Base-by-base conservation (phyloP, 1,140 invertebrate genomes). In the Sipha flava region DNA sequence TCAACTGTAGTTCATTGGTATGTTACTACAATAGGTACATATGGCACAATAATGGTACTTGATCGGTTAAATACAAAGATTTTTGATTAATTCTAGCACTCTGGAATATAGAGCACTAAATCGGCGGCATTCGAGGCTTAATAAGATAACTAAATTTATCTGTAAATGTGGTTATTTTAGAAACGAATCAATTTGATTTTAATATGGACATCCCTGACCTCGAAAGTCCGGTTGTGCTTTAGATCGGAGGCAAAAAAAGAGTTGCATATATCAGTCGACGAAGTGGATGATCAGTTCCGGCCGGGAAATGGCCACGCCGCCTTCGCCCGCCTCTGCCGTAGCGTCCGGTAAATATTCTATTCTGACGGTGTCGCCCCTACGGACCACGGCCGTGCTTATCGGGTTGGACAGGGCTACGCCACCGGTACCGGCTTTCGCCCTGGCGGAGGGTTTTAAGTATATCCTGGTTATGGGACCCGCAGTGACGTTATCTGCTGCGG, bases 321-420 rank as follows among this genome's bases (percentile, higher is more conserved):
- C 91, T 14, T 90, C 90, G 2, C 91, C 91, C 12, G 87, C 91
- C 5, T 92, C 87, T n/a, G 91, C 91, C 1, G 90, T 87, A 2
- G 90, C 90, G 80, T 88, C 86, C 2, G 91, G 91, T 81, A 88
- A 87, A 82, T 90, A 90, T 49, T 89, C 84, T 23, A 92, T 87
- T 68, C 88, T 86, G 18, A 85, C 88, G 82, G 86, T 85, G 79
- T 84, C 87, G 40, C 86, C 88, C 84, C 86, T 84, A 82, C 87
- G 84, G 47, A 90, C 81, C 83, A 88, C 79, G 80, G 88, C 87
- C 84, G 86, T 86, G 14, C 91, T 90, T 70, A 91, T 84, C n/a
- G 91, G 91, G 79, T 89, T 89, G 4, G 91, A 89, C 18, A 92
- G 87, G 47, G 91, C 90, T 10, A 88, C 87, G 23, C 91, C 91